Evolutionary conservation across 2,888 invertebrate species (phyloP), one percentile per base, ranked within the genome.

Genomic region (Drosophila antonietae): DNA sequence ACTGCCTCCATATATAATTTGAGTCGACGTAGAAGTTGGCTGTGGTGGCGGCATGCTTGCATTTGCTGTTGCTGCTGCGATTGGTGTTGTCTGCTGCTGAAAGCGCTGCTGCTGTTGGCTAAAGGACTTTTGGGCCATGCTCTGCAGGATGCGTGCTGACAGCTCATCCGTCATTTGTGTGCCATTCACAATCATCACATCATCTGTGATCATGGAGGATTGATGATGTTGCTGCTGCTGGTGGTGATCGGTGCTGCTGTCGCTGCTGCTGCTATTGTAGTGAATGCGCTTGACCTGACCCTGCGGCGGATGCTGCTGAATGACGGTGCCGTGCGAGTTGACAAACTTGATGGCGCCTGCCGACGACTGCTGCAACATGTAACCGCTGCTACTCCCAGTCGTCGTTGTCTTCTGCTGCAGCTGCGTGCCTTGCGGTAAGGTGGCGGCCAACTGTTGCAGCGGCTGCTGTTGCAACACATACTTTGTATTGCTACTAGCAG

Each of bases 121-220:
- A 56, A 92, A 91, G 0, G 92, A 91, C 72, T 93, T 93, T 64
- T 93, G 92, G 0, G 93, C 93, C 91, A 93, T 92, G 72, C 93
- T 93, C 67, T 93, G 93, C 31, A 93, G 72, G 49, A 93, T 93
- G 46, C 93, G 89, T 5, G 93, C 93, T 39, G 93, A 93, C 3
- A 92, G 44, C 75, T 93, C 93, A 61, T 93, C 93, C 3, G 93
- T 93, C 93, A 93, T 93, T 70, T 92, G 92, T 1, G 92, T 93
- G 37, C 93, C 93, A 80, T 93, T 93, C 10, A 93, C 93, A 75
- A 93, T 92, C 90, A 92, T 91, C 20, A 93, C 91, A 68, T 93
- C 93, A 56, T 93, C 93, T 20, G 90, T 86, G 59, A 91, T 78
- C 35, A 91, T 59, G n/a, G 90, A 84, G 5, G 89, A 78, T 52